phyloP scores from a whole-genome alignment of 2,888 invertebrate genomes.

The Dynastes tityus region DNA sequence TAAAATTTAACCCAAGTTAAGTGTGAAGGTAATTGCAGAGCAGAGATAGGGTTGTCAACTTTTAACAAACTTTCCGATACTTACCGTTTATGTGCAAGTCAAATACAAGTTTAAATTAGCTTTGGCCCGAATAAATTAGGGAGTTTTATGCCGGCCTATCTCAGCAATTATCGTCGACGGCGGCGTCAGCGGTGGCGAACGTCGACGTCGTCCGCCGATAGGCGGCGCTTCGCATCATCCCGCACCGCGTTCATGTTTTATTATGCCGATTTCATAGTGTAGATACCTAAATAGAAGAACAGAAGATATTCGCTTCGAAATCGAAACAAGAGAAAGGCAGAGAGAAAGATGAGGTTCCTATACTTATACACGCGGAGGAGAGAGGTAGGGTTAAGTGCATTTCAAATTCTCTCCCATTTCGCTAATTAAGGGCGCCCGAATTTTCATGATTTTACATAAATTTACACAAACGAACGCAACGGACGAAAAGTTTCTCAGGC shows the following conservation, averaged over 20 bases:
- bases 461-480: constrained; percentile 25
- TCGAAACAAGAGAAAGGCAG: background rate
- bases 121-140: constrained; percentile 70
- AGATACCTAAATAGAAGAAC: too few relatives aligned
- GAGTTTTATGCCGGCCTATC: constrained; percentile 70
- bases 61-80: constrained; percentile 71
- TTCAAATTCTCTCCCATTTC: constrained; percentile 47
- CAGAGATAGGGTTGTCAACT: constrained; percentile 69
- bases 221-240: background rate
- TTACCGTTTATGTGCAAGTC: constrained; percentile 71
- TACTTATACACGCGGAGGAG: constrained; percentile 9
- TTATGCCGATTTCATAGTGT: constrained; percentile 69
- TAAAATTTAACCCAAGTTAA: constrained; percentile 55
- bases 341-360: background rate
- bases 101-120: constrained; percentile 72
- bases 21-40: constrained; percentile 60
- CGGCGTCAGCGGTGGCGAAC: background rate
- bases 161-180: constrained; percentile 67
- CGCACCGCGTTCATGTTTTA: constrained; percentile 70
- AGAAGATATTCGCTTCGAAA: constrained; percentile 15
- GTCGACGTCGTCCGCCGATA: background rate
- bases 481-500: constrained; percentile 1
- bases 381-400: constrained; percentile 50
- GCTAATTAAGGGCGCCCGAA: constrained; percentile 41
- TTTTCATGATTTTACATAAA: constrained; percentile 43